Evolutionary conservation across 2,797 vertebrate species (phyloP).

Genomic region (Danionella dracula): DNA sequence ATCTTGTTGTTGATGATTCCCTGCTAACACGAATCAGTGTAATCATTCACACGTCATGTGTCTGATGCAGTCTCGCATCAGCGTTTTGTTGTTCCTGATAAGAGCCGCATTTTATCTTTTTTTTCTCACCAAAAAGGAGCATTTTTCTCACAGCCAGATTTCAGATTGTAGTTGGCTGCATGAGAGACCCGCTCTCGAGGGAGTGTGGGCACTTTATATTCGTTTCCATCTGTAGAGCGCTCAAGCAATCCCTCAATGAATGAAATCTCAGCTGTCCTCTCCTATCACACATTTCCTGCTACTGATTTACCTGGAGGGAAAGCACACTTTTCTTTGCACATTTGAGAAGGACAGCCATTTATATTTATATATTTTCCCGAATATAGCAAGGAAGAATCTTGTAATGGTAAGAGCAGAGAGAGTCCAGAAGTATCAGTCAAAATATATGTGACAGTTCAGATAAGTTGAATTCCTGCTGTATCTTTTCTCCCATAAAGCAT

Average conservation of each 20-base stretch:
- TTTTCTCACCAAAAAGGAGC: not conserved
- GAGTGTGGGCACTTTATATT: slow-evolving; percentile 1
- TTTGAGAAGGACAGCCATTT: not conserved
- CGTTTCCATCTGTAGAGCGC: not conserved
- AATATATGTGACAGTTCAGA: slow-evolving; percentile 5
- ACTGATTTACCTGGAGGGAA: not conserved
- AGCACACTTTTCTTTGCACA: not conserved
- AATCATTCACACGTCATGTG: not conserved
- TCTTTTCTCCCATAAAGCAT: slow-evolving; percentile 19
- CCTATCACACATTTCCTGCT: not conserved
- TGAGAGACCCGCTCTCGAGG: not conserved
- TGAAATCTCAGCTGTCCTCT: not conserved
- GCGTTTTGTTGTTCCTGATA: not conserved
- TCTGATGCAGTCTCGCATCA: not conserved
- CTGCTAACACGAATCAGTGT: not conserved
- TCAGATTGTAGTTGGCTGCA: not conserved
- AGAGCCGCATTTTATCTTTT: not conserved
- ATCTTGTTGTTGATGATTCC: not conserved
- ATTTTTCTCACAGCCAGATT: not conserved
- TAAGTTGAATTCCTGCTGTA: slow-evolving; percentile 28
- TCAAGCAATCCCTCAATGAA: not conserved
- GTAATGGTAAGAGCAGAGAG: not conserved
- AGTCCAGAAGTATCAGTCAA: slow-evolving; percentile 2
- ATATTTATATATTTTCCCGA: not conserved
- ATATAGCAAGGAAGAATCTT: no score